Percentiles rank a stretch among this genome's conserved stretches.
Conservation (phyloP, 2,797 vertebrate genomes). For the Mormyrops attenuatus region DNA sequence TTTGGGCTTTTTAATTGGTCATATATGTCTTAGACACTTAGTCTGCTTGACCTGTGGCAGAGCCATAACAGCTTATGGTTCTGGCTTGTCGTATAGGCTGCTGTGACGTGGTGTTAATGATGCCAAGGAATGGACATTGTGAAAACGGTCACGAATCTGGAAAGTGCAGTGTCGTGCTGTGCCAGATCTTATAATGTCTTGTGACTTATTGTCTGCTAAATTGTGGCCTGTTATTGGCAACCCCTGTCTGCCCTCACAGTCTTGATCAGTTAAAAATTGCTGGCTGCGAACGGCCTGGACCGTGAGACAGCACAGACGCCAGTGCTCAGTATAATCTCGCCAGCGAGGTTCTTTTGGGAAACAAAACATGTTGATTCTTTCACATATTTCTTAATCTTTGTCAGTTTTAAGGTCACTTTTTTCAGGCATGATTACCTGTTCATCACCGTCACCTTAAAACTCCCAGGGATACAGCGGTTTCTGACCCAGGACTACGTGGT, state of each 20-base stretch:
- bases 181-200: neutral
- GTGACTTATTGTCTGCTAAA: constrained; percentile 4
- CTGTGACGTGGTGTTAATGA: neutral
- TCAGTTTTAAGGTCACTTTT: neutral
- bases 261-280: neutral
- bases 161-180: neutral
- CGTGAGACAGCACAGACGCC: neutral
- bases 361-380: neutral
- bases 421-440: neutral
- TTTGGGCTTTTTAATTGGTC: neutral
- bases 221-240: constrained; percentile 1
- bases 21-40: neutral
- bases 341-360: neutral
- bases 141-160: neutral
- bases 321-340: neutral
- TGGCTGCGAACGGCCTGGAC: neutral
- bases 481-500: neutral
- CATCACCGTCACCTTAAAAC: neutral
- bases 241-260: neutral
- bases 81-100: neutral
- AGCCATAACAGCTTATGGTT: neutral
- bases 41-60: neutral
- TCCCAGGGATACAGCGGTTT: neutral
- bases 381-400: neutral
- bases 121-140: neutral